A percentile compares a stretch with the other conserved stretches of the same genome.
Conservation (phyloP, 2,113 vertebrate species). For the Electrona antarctica region DNA sequence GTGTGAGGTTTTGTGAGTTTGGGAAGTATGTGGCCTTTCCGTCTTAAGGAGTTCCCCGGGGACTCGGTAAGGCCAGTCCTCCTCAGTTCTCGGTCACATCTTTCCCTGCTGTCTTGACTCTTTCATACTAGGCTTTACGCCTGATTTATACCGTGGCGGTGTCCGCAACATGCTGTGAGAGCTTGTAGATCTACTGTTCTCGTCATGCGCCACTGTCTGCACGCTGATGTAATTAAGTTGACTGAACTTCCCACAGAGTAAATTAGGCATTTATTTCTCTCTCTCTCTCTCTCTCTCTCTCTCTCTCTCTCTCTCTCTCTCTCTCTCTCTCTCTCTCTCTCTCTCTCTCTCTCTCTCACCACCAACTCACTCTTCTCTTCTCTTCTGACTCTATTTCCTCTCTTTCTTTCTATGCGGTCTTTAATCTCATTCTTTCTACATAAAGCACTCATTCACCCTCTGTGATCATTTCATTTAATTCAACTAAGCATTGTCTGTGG, state of each 20-base stretch:
- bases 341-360: slow-evolving; percentile 9
- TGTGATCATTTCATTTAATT: too few species aligned
- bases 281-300: slow-evolving; percentile 9
- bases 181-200: too few species aligned
- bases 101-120: slow-evolving; percentile 6
- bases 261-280: background rate
- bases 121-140: slow-evolving; percentile 5
- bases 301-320: slow-evolving; percentile 16
- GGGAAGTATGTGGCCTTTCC: slow-evolving; percentile 70
- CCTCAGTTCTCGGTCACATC: slow-evolving; percentile 12
- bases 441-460: background rate
- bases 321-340: background rate
- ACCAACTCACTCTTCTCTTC: background rate
- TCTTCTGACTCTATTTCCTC: background rate
- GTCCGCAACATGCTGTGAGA: too few species aligned
- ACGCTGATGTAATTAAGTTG: too few species aligned
- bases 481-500: too few species aligned
- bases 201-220: too few species aligned
- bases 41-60: slow-evolving; percentile 49
- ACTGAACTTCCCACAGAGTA: too few species aligned
- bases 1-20: slow-evolving; percentile 37
- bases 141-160: too few species aligned
- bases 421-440: slow-evolving; percentile 8
- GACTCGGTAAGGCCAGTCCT: slow-evolving; percentile 38
- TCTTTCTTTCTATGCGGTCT: slow-evolving; percentile 16